A percentile compares a stretch with the other conserved stretches of the same genome.
phyloP scores from a whole-genome alignment of 2,113 vertebrate genomes.

The Triplophysa rosa region DNA sequence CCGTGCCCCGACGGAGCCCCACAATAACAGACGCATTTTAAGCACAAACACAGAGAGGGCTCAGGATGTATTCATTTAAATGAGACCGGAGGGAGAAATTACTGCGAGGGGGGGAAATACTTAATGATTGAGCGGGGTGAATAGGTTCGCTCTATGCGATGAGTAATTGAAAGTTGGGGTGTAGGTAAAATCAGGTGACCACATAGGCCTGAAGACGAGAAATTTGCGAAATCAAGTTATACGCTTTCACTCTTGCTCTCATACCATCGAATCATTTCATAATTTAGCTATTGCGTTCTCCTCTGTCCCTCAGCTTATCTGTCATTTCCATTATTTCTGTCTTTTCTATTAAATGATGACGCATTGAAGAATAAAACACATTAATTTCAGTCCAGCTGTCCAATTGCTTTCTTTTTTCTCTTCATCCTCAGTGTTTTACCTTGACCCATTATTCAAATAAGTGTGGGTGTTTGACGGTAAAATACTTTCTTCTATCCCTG shows the following conservation, averaged over 20 bases:
- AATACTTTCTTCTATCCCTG: no score
- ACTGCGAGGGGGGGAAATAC: constrained; percentile 23
- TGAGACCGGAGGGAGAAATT: constrained; percentile 49
- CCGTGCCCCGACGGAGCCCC: constrained; percentile 37
- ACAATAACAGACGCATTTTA: constrained; percentile 41
- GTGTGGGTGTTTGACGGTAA: constrained; percentile 35
- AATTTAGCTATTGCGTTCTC: not conserved
- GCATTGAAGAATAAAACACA: constrained; percentile 79
- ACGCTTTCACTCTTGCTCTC: not conserved
- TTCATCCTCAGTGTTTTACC: constrained; percentile 70
- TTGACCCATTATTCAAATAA: constrained; percentile 89
- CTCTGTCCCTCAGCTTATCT: not conserved
- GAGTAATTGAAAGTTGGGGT: not conserved
- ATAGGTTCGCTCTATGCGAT: constrained; percentile 11
- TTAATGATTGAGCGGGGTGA: not conserved
- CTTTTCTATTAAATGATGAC: constrained; percentile 6
- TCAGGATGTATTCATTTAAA: constrained; percentile 16
- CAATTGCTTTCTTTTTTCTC: constrained; percentile 77
- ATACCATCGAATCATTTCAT: not conserved
- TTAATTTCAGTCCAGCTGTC: constrained; percentile 76
- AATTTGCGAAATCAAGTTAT: not conserved
- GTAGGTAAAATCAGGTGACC: not conserved
- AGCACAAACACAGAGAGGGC: not conserved
- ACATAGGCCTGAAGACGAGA: not conserved
- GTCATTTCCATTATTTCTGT: not conserved